Base-by-base conservation (phyloP, 2,888 invertebrate genomes). In the Dryadula phaetusa region DNA sequence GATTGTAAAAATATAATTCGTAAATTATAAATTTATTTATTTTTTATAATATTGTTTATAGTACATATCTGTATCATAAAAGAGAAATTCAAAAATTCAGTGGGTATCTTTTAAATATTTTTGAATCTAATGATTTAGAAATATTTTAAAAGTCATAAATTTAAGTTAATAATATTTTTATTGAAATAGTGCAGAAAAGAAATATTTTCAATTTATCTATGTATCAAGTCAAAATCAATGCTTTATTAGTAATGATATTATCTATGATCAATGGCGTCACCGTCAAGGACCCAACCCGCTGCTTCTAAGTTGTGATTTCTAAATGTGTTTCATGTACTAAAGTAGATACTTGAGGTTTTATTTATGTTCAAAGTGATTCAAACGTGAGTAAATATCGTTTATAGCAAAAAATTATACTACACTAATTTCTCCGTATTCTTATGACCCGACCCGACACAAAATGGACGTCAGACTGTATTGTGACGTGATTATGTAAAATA, bases 401-500 rank as follows among this genome's bases (percentile, higher is more conserved):
- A 67, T n/a, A 20, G 14, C 40, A 18, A 44, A 60, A 71, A 8
- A 62, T 32, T 16, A 42, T 34, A 66, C 40, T 64, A 37, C 56
- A 67, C 58, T 44, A 12, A 56, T 56, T 66, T 61, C 54, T 66
- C 64, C 66, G 66, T 69, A 70, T 62, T 63, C 74, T 69, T 69
- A 25, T 73, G 69, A 77, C 81, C 75, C 72, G 72, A 79, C 78
- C 79, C 79, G 76, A 78, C 81, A 90, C 91, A 92, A 91, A 90
- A 91, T 92, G 91, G 91, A 90, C 90, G 91, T 90, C 91, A 85
- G 75, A 80, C 78, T 80, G 79, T 82, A 81, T 85, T 85, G 87
- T 90, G 87, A 86, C 87, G 85, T 88, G 90, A 90, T 90, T 90
- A 89, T 89, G 84, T 89, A 89, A 90, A 88, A 84, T 86, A 69